Evolutionary conservation across 2,113 vertebrate genomes (phyloP).

Genomic region (Lanius collurio): DNA sequence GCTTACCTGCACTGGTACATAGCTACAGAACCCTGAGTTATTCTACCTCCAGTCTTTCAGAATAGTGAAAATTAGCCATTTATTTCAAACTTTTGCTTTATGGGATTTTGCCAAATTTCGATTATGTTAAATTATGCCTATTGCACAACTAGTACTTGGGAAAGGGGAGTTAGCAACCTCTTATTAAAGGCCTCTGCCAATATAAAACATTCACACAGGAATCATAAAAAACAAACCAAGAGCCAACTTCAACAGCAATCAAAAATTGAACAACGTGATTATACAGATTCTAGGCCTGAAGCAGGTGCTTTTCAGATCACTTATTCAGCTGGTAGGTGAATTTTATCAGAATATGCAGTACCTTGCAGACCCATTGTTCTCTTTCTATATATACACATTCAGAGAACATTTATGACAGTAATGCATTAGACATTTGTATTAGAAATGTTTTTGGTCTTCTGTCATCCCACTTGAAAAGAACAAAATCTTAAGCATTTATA

Average conservation of each 20-base stretch:
- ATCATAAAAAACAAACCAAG: neutral
- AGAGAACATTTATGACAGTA: slow-evolving; percentile 50
- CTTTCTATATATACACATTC: slow-evolving; percentile 34
- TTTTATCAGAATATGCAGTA: slow-evolving; percentile 25
- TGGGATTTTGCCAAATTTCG: neutral
- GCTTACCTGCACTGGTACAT: neutral
- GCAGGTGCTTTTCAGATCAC: neutral
- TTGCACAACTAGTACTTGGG: neutral
- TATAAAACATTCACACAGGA: neutral
- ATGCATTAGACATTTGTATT: slow-evolving; percentile 21
- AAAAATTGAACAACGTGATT: neutral
- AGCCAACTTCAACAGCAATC: neutral
- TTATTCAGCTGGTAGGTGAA: slow-evolving; percentile 35
- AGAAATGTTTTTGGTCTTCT: slow-evolving; percentile 51
- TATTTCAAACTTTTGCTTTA: neutral
- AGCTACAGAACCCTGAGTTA: neutral
- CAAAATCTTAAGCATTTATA: neutral
- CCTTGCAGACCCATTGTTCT: slow-evolving; percentile 43
- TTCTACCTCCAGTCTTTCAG: neutral
- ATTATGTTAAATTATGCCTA: neutral
- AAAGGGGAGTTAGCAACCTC: neutral
- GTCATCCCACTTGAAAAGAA: slow-evolving; percentile 30
- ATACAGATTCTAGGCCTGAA: neutral
- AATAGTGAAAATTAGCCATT: neutral
- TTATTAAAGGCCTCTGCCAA: neutral